Percentiles rank a stretch among this genome's conserved stretches.
Conservation (phyloP, 2,113 vertebrate species). For the Tetraodon nigroviridis region DNA sequence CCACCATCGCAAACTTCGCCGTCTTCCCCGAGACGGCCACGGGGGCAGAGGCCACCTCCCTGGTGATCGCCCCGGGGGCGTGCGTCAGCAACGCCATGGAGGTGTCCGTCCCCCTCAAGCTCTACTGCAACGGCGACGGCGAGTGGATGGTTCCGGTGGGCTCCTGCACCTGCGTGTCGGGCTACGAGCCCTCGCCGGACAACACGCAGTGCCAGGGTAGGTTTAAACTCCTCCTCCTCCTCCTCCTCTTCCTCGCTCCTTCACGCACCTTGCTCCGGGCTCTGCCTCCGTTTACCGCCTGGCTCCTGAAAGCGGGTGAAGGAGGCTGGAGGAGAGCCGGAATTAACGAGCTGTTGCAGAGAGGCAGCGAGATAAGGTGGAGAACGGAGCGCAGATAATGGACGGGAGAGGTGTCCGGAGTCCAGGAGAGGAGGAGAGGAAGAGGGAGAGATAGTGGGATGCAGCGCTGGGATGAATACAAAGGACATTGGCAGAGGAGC, state of each 20-base stretch:
- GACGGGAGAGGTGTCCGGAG: slow-evolving; percentile 33
- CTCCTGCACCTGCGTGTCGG: slow-evolving; percentile 89
- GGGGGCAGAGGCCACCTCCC: slow-evolving; percentile 89
- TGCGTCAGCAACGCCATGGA: slow-evolving; percentile 91
- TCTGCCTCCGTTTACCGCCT: slow-evolving; percentile 68
- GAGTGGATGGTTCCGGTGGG: slow-evolving; percentile 99
- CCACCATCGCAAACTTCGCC: slow-evolving; percentile 92
- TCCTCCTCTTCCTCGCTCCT: slow-evolving; percentile 48
- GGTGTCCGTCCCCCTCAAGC: slow-evolving; percentile 92
- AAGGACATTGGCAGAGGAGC: too few species aligned
- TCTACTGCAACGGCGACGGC: slow-evolving; percentile 96
- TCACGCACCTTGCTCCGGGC: slow-evolving; percentile 55
- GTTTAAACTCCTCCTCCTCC: slow-evolving; percentile 56
- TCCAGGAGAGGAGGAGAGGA: slow-evolving; percentile 35
- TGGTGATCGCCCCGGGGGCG: slow-evolving; percentile 92
- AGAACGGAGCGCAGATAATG: slow-evolving; percentile 47
- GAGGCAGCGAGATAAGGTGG: slow-evolving; percentile 45
- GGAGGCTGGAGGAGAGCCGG: slow-evolving; percentile 70
- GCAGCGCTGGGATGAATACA: not conserved
- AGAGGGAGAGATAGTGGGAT: slow-evolving; percentile 21
- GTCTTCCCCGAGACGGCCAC: slow-evolving; percentile 95
- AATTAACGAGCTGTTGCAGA: slow-evolving; percentile 74
- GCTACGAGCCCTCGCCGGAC: slow-evolving; percentile 85
- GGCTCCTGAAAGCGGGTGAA: slow-evolving; percentile 63
- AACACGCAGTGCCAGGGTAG: slow-evolving; percentile 91